Conservation (phyloP, 2,888 invertebrate genomes). For the Eretmocerus hayati region DNA sequence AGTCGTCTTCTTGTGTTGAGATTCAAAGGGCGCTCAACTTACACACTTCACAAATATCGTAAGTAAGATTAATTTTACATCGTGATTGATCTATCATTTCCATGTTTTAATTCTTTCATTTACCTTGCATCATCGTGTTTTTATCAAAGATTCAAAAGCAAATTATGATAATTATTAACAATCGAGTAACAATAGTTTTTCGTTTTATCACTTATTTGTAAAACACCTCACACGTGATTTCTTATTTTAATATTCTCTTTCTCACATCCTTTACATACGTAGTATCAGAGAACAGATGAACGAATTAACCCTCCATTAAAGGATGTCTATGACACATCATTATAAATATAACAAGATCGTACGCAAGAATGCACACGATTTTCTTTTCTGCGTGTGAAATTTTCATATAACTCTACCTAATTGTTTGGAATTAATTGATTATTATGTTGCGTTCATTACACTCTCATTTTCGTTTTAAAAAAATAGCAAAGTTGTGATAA, state of each 20-base stretch:
- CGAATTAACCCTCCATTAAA: constrained; percentile 15
- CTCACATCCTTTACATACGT: constrained; percentile 1
- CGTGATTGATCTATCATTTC: constrained; percentile 16
- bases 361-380: constrained; percentile 14
- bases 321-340: constrained; percentile 12
- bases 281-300: constrained; percentile 9
- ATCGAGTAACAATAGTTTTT: constrained; percentile 22
- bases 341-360: constrained; percentile 13
- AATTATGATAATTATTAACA: constrained; percentile 21
- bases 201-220: constrained; percentile 24
- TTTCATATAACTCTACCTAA: constrained; percentile 9
- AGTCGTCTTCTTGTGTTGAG: constrained; percentile 15
- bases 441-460: constrained; percentile 16
- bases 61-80: constrained; percentile 25
- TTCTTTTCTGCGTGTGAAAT: constrained; percentile 14
- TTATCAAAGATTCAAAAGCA: constrained; percentile 22
- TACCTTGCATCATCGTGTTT: constrained; percentile 22
- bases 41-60: constrained; percentile 23
- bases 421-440: constrained; percentile 18
- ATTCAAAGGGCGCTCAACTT: constrained; percentile 19
- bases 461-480: constrained; percentile 18
- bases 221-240: constrained; percentile 22
- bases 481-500: constrained; percentile 19
- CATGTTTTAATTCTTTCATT: constrained; percentile 21
- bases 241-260: constrained; percentile 11